Conservation (phyloP, 2,113 vertebrate species). For the Phoxinus phoxinus region DNA sequence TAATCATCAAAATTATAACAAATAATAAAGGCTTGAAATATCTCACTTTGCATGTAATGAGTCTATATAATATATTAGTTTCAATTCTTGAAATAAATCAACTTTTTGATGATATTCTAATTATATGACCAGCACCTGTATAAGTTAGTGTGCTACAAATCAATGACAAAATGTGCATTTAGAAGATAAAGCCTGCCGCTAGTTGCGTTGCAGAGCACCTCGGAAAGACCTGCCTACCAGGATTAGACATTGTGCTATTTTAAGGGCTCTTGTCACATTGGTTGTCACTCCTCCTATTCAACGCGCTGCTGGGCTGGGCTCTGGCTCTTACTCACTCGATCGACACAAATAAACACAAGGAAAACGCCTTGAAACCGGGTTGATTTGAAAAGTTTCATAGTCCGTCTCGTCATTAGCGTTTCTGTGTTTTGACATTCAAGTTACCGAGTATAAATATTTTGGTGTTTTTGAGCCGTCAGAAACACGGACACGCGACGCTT, state of each 20-base stretch:
- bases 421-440: neutral
- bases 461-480: neutral
- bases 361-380: neutral
- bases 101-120: no score
- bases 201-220: neutral
- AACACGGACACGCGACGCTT: neutral
- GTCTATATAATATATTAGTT: no score
- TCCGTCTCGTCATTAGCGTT: neutral
- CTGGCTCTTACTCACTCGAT: neutral
- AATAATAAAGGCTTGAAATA: no score
- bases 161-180: no score
- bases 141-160: no score
- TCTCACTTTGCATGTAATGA: no score
- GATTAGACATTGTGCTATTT: conserved; percentile 56
- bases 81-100: no score
- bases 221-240: neutral
- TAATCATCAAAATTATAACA: no score
- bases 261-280: conserved; percentile 45
- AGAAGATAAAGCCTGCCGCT: neutral
- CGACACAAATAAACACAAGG: conserved; percentile 21
- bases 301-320: conserved; percentile 40
- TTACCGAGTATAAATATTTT: neutral
- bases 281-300: conserved; percentile 20
- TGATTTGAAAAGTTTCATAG: neutral
- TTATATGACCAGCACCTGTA: no score